These are phyloP conservation scores for Heliangelus exortis DNA, from an alignment of 2,797 vertebrate genomes.

Conservation along the genomic window DNA sequence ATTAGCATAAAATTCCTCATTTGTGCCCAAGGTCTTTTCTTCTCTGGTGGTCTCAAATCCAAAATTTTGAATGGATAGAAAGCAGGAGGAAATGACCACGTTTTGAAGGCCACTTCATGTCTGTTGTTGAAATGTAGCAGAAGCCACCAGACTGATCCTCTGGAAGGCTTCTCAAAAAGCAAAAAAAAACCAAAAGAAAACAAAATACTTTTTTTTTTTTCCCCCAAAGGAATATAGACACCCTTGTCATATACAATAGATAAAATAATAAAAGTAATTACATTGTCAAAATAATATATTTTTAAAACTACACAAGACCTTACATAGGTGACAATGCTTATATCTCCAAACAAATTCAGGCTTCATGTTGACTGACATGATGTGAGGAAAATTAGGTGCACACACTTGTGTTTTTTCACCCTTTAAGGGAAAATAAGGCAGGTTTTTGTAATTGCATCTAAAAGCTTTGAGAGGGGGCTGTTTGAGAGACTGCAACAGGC, in stretches of 20 bases:
- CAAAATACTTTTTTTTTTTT: background rate
- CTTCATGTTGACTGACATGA: background rate
- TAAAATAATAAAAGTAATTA: background rate
- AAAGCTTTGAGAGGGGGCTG: background rate
- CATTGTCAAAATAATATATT: background rate
- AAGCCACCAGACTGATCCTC: background rate
- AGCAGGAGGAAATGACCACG: background rate
- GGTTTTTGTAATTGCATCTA: background rate
- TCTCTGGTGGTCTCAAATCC: background rate
- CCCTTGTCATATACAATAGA: background rate
- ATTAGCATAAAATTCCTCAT: background rate
- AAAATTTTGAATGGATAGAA: background rate
- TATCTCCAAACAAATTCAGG: background rate
- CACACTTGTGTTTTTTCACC: background rate
- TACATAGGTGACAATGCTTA: background rate
- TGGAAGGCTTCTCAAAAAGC: background rate
- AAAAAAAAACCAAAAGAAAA: background rate
- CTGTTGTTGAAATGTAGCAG: background rate
- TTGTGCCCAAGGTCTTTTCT: background rate
- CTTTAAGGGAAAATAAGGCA: background rate
- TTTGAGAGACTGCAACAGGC: background rate
- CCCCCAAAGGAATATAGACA: background rate
- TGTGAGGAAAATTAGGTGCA: background rate
- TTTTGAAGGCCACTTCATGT: background rate
- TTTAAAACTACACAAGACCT: background rate